Percentiles rank a stretch among this genome's conserved stretches.
Conservation (phyloP, 2,113 vertebrate species). For the Nothobranchius furzeri region DNA sequence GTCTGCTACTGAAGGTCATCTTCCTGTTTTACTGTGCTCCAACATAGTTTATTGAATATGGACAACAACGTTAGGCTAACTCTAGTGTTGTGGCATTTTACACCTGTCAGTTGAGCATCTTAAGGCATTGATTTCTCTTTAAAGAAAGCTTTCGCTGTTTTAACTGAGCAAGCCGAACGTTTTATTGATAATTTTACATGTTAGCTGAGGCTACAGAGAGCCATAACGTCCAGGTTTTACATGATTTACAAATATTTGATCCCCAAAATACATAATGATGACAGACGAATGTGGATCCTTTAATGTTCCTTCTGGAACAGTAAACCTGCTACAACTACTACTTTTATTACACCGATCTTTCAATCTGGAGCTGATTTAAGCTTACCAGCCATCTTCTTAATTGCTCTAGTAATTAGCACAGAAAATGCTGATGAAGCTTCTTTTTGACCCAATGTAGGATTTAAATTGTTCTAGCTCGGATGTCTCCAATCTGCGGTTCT, state of each 20-base stretch:
- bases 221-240: background rate
- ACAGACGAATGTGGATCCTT: too few relatives aligned
- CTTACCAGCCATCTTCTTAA: background rate
- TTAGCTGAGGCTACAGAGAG: background rate
- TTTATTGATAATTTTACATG: background rate
- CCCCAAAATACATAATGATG: too few relatives aligned
- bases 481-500: too few relatives aligned
- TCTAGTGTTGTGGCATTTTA: background rate
- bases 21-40: background rate
- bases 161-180: background rate
- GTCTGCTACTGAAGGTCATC: background rate
- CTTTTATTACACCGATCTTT: too few relatives aligned
- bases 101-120: slow-evolving; percentile 51
- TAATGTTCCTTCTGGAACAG: too few relatives aligned
- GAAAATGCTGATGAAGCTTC: slow-evolving; percentile 2
- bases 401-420: background rate
- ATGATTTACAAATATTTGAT: too few relatives aligned
- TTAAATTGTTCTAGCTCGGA: background rate
- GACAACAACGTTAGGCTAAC: background rate
- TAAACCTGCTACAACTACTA: too few relatives aligned
- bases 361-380: background rate
- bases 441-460: background rate
- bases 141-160: slow-evolving; percentile 1
- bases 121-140: background rate
- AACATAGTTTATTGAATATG: background rate